A percentile compares a stretch with the other conserved stretches of the same genome.
Evolutionary conservation across 1,140 invertebrate species (phyloP).

Genomic region (Trichogramma pretiosum): DNA sequence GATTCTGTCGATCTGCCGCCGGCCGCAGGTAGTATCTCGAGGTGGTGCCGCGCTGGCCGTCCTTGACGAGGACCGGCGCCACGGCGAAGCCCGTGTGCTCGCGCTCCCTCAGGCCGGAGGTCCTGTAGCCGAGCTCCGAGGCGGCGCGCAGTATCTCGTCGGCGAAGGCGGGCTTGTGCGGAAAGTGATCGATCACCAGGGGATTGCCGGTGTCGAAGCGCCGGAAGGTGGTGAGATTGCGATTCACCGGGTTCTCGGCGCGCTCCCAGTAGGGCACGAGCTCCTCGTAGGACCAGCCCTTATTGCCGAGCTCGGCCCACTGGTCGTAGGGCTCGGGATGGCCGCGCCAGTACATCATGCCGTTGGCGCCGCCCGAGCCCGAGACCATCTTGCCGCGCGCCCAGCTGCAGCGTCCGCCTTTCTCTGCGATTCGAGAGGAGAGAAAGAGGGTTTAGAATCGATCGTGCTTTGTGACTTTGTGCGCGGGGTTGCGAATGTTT

Average conservation of each 20-base stretch:
- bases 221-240: constrained; percentile 60
- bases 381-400: constrained; percentile 81
- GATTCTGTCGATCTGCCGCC: constrained; percentile 64
- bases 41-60: constrained; percentile 80
- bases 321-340: constrained; percentile 76
- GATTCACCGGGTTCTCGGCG: constrained; percentile 78
- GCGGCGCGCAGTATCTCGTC: constrained; percentile 75
- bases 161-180: constrained; percentile 70
- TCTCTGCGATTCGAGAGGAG: too few relatives aligned
- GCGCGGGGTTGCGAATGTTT: too few relatives aligned
- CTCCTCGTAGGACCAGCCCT: constrained; percentile 82
- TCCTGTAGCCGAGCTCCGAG: constrained; percentile 68
- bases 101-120: constrained; percentile 72
- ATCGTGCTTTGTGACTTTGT: too few relatives aligned
- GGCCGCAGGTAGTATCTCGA: constrained; percentile 81
- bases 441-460: too few relatives aligned
- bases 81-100: constrained; percentile 79
- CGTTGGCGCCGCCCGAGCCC: constrained; percentile 90
- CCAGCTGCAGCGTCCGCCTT: constrained; percentile 76
- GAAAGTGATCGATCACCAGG: constrained; percentile 73
- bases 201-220: constrained; percentile 74
- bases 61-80: constrained; percentile 73
- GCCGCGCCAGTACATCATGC: constrained; percentile 91
- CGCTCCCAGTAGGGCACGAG: constrained; percentile 83
- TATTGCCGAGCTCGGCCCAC: constrained; percentile 79